Evolutionary conservation across 2,888 invertebrate genomes (phyloP).

Genomic region (Parthenolecanium corni): DNA sequence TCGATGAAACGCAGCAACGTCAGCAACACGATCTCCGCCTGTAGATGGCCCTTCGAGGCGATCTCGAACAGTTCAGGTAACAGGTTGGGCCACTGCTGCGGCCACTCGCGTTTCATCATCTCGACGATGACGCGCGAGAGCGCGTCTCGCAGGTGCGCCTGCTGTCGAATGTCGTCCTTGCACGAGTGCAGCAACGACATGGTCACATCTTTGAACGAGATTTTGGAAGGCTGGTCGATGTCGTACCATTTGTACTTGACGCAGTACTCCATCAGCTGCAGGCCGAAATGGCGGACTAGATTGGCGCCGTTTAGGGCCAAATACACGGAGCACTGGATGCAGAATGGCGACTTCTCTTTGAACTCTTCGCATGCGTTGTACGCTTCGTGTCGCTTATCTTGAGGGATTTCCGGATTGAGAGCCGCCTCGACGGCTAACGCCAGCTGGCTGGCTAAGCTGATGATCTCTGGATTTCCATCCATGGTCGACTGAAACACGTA

Average conservation of each 20-base stretch:
- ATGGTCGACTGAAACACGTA: neutral
- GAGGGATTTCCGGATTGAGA: conserved; percentile 64
- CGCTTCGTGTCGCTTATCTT: conserved; percentile 64
- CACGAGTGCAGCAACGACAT: conserved; percentile 30
- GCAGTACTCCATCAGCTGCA: conserved; percentile 85
- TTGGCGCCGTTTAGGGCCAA: conserved; percentile 55
- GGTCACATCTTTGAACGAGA: conserved; percentile 52
- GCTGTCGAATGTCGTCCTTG: conserved; percentile 15
- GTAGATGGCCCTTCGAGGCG: conserved; percentile 69
- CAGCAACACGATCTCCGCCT: conserved; percentile 79
- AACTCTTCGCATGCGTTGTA: conserved; percentile 69
- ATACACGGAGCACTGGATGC: conserved; percentile 74
- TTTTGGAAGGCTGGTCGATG: conserved; percentile 73
- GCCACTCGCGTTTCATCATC: conserved; percentile 95
- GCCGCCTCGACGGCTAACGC: conserved; percentile 71
- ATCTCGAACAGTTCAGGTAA: conserved; percentile 58
- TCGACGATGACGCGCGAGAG: conserved; percentile 85
- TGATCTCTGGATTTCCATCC: conserved; percentile 12
- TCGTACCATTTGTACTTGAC: conserved; percentile 88
- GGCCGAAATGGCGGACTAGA: conserved; percentile 75
- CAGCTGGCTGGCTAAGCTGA: conserved; percentile 38
- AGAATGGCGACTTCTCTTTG: conserved; percentile 54
- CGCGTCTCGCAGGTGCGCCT: conserved; percentile 68
- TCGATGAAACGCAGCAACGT: conserved; percentile 83
- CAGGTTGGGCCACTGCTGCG: conserved; percentile 87